Base-by-base conservation (phyloP, 2,888 invertebrate genomes). In the Agrotis exclamationis region DNA sequence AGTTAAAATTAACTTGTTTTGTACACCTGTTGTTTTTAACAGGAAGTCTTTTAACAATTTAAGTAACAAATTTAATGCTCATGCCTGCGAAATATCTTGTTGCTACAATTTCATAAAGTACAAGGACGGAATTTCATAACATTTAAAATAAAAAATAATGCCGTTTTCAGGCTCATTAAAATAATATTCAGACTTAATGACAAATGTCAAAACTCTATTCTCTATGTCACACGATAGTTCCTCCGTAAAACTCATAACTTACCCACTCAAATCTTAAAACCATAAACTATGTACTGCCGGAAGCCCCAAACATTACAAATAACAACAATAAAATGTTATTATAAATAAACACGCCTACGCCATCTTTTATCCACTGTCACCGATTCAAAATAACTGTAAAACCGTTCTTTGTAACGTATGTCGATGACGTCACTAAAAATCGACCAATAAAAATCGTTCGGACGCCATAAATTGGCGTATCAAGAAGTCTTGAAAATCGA, bases 381-480 rank as follows among this genome's bases (percentile, higher is more conserved):
- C 54, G 56, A 71, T 72, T 70, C 76, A 67, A 60, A 71, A 82
- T 82, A 79, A 82, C 79, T 48, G 79, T 82, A 67, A 68, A 68
- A 51, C 45, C 58, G 24, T 81, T 59, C 45, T 77, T 56, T 71
- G 53, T 28, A 80, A 80, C 63, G 56, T 66, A 66, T 60, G 50
- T 39, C 64, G 57, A 47, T 83, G 84, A 86, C 82, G 87, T 86
- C 86, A 87, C 59, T 14, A 76, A 72, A 72, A 73, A 76, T 58
- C 68, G 65, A 74, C 83, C 76, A 84, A 85, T 82, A 86, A 85
- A 83, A 83, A 54, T 60, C 45, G 48, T 70, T 73, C 80, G 88
- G 78, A 72, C 76, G 87, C 87, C 81, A 92, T 92, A 92, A 92
- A 92, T 92, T 88, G 84, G 86, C 86, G 89, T 89, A 90, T 92